Evolutionary conservation across 2,797 vertebrate genomes (phyloP), one percentile per base, ranked within the genome.

Genomic region (Erethizon dorsatum): DNA sequence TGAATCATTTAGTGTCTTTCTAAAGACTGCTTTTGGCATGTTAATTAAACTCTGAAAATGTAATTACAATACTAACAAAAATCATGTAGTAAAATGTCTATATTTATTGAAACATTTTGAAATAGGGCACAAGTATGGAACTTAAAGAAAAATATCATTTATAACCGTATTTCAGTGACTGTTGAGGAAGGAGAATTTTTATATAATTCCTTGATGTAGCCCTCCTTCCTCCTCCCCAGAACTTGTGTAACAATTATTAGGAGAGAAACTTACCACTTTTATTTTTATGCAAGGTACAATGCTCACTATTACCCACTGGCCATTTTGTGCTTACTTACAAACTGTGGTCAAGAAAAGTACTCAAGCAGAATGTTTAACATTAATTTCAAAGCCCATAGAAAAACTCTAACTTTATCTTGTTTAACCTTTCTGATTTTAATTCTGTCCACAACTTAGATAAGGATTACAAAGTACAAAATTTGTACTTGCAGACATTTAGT

Each of bases 1-100:
- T 96, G 96, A 97, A 96, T 98, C 88, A 96, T 96, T 97, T 97
- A 96, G 67, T 33, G 73, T 97, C 56, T 69, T 98, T 97, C 94
- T 90, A 87, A 94, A 95, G 71, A 88, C 37, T 63, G n/a, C 45
- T 94, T 96, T 98, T 96, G 97, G 73, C 91, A 96, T 96, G 79
- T 65, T 95, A 98, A 78, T 97, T 98, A 97, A 65, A 97, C 85
- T 91, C 88, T 97, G 86, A 96, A 98, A 97, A 92, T 97, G 52
- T 96, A 95, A 88, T 88, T 97, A 79, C 65, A 91, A 77, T 94
- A 97, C 67, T 88, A 90, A 83, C 89, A 63, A 73, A 59, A 71
- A 31, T 2, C 5, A 82, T 65, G 5, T 69, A 65, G 6, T 57
- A 71, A 88, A 96, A 96, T 94, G 56, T 80, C 8, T 75, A 12